Evolutionary conservation across 2,797 vertebrate species (phyloP).

Genomic region (Heteromormyrus szaboi): DNA sequence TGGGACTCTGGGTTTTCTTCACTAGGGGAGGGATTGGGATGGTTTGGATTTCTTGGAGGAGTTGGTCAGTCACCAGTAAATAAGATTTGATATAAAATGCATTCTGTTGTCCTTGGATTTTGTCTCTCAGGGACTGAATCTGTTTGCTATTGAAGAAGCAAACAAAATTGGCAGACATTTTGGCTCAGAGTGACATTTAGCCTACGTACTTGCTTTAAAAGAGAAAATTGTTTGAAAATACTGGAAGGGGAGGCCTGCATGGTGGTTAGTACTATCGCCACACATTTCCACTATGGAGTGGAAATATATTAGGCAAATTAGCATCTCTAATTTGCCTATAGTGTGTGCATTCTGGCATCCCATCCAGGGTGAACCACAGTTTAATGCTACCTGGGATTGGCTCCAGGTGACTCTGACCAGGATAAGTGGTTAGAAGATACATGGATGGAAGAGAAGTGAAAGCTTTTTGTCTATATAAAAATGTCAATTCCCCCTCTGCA

Average conservation of each 20-base stretch:
- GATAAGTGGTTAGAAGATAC: not conserved
- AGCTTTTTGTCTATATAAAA: not conserved
- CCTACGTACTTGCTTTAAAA: not conserved
- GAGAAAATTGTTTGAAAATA: not conserved
- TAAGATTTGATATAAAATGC: slow-evolving; percentile 2
- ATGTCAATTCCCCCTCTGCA: not conserved
- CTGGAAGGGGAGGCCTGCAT: not conserved
- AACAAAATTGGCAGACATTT: not conserved
- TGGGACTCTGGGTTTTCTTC: not conserved
- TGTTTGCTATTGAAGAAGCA: not conserved
- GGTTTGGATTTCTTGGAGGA: not conserved
- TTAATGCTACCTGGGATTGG: not conserved
- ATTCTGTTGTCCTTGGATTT: not conserved
- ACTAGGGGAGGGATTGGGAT: not conserved
- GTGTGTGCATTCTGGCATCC: not conserved
- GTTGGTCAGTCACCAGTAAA: slow-evolving; percentile 10
- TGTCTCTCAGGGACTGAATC: not conserved
- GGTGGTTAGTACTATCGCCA: not conserved
- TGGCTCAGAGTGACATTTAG: not conserved
- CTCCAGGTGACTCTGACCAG: not conserved
- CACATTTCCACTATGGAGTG: not conserved
- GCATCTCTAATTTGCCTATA: not conserved
- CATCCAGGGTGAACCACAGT: not conserved
- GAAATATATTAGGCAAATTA: not conserved
- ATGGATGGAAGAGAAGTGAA: not conserved